Evolutionary conservation across 2,113 vertebrate species (phyloP).

Genomic region (Centrocercus urophasianus): DNA sequence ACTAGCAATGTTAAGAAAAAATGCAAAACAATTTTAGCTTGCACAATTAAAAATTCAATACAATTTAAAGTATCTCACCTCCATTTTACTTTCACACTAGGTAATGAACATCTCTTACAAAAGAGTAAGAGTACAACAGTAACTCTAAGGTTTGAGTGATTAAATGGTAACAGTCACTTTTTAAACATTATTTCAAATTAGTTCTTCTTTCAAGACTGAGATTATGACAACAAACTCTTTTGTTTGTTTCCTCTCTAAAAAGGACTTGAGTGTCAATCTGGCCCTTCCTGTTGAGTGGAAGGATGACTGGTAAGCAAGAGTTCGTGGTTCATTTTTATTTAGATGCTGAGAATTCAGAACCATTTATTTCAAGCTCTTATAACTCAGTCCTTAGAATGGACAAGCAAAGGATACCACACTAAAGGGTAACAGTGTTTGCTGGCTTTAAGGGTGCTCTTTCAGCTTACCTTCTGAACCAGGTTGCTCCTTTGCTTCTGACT

Average conservation of each 20-base stretch:
- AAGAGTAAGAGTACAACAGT: not conserved
- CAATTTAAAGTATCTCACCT: not conserved
- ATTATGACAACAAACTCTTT: not conserved
- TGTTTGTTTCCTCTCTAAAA: not conserved
- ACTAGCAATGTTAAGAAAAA: not conserved
- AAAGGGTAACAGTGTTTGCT: not conserved
- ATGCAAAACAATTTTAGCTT: not conserved
- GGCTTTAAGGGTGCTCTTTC: not conserved
- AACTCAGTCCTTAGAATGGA: not conserved
- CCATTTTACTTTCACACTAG: not conserved
- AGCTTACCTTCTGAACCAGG: constrained; percentile 83
- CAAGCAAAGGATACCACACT: not conserved
- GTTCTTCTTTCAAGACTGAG: not conserved
- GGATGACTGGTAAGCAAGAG: not conserved
- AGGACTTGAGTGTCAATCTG: not conserved
- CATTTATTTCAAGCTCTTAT: not conserved
- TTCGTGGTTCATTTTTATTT: not conserved
- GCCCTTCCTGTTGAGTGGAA: not conserved
- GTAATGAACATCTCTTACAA: not conserved
- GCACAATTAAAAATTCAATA: not conserved
- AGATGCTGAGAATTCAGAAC: not conserved
- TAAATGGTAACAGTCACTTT: not conserved
- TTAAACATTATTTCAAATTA: not conserved
- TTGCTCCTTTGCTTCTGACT: constrained; percentile 83
- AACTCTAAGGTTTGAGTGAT: not conserved